Evolutionary conservation across 2,797 vertebrate species (phyloP).

Genomic region (Masticophis lateralis): DNA sequence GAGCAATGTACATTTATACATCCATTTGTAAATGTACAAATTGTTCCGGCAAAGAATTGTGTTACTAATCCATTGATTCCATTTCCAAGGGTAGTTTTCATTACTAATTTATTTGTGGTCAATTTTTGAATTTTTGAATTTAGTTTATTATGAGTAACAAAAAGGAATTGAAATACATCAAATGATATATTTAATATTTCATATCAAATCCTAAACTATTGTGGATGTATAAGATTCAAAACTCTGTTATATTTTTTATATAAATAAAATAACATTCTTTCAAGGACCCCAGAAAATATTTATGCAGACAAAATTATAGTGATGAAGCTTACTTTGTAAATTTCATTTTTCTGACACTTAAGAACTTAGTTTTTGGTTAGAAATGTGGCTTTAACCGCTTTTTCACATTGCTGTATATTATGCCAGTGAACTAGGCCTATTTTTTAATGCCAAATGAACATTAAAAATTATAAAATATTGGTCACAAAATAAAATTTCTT

Average conservation of each 20-base stretch:
- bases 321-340: neutral
- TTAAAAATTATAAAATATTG: neutral
- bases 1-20: neutral
- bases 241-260: neutral
- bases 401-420: neutral
- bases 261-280: conserved; percentile 11
- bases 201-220: neutral
- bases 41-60: neutral
- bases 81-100: conserved; percentile 36
- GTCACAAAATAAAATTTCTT: neutral
- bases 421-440: neutral
- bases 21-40: neutral
- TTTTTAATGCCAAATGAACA: neutral
- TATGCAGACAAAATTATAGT: neutral
- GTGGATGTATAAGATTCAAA: neutral
- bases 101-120: conserved; percentile 11
- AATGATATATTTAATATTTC: conserved; percentile 31
- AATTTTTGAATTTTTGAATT: conserved; percentile 40
- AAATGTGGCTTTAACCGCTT: neutral
- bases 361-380: neutral
- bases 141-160: conserved; percentile 39
- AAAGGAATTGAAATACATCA: conserved; percentile 43
- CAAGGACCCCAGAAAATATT: conserved; percentile 23
- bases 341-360: neutral
- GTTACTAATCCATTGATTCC: neutral